Base-by-base conservation (phyloP, 1,140 invertebrate species). In the Rhagoletis zephyria region DNA sequence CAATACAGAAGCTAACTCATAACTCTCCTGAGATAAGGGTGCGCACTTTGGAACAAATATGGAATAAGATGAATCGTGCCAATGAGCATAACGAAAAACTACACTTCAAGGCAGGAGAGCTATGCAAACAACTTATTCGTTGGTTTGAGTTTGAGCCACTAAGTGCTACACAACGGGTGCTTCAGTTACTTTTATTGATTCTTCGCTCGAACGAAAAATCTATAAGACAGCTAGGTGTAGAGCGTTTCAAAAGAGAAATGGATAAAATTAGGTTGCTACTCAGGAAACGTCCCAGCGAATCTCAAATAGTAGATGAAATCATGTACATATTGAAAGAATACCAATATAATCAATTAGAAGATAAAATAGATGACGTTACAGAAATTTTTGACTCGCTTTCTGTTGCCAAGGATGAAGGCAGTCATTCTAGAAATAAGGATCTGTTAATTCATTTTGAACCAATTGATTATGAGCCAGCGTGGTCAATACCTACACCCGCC, bases 51-150 rank as follows among this genome's bases (percentile, higher is more conserved):
- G 89, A 93, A 45, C 89, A 91, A 42, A 67, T 92, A 3, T 90
- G 91, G 65, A 88, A 89, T 12, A 89, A 89, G 48, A 87, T 93
- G 30, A 88, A 89, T 9, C 89, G 90, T 12, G 88, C 89, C n/a
- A 77, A 91, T 12, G 87, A 87, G 30, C 88, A 90, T 48, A 88
- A 88, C 48, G 89, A 89, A 87, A 42, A 6, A 0, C 88, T 92
- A 0, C 85, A 87, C 10, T 90, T 92, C 3, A 91, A 92, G 42
- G 88, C 90, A 6, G 86, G 90, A 6, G 30, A 89, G n/a, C 59
- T 92, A 6, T 87, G 90, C 3, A 93, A 93, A 63, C 91, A 93
- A 16, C 81, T 93, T 0, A 93, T 93, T n/a, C 90, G 91, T 7
- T 93, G 92, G 92, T 92, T 93, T 81, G 89, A 86, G 0, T 74